Evolutionary conservation across 53 echinoderm and acorn worm genomes (phyloP), one percentile per base, ranked within the genome.

Genomic region (Arbacia lixula): DNA sequence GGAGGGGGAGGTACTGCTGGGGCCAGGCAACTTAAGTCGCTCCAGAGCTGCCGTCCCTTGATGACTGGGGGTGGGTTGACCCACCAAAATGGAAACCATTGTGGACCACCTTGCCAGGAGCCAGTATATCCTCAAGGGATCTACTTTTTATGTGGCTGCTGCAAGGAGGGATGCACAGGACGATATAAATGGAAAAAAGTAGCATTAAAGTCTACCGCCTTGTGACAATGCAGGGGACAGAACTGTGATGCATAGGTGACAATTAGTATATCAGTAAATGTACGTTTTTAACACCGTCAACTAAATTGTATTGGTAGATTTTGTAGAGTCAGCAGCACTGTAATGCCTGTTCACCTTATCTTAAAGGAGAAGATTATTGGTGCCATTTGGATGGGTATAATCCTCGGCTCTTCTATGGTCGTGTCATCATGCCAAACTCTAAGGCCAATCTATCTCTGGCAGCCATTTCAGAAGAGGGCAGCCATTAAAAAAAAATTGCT

Each of bases 31-130:
- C 36, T 26, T 12, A n/a, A 60, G 60, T 26, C 27, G 60, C 60
- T 60, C 20, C 27, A 60, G 20, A 26, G 60, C 20, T 67, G 35
- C 68, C 68, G 16, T 36, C 36, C 21, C 68, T 32, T 10, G 68
- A 33, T 16, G 38, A 67, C 68, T 67, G 68, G 68, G 68, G 68
- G 17, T 67, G 68, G 68, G 35, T 36, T 67, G 68, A 67, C 34
- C 35, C 35, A 16, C 35, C 38, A 10, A 12, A 37, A 9, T 73
- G 51, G 73, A 2, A 19, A 42, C 73, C 73, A 4, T 12, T 73
- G 12, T 73, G 73, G 73, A 73, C 40, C 20, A 73, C 73, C 27
- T 12, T 49, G 10, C 73, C 73, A 8, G 73, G 49, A 46, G 73
- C 51, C n/a, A 22, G 26, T 4, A 49, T 27, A 1, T 39, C 50